Evolutionary conservation across 2,797 vertebrate genomes (phyloP).

Genomic region (Rhodeus uyekii): DNA sequence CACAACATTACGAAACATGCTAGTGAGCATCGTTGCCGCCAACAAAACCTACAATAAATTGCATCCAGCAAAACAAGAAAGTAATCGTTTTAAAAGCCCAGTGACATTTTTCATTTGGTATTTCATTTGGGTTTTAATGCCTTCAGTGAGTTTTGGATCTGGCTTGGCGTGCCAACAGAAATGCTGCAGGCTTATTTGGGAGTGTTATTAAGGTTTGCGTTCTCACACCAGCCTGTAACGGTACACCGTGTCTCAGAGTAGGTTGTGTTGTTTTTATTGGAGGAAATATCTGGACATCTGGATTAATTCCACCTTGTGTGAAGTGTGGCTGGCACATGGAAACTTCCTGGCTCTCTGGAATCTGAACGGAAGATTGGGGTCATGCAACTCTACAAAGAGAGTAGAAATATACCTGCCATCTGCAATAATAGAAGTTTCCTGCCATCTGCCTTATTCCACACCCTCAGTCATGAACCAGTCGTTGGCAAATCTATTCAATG

Average conservation of each 20-base stretch:
- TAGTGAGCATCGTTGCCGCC: neutral
- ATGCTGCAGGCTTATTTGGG: neutral
- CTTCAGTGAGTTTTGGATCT: neutral
- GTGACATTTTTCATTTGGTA: constrained; percentile 18
- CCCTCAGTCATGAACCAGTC: constrained; percentile 39
- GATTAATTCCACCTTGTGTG: constrained; percentile 23
- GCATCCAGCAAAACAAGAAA: neutral
- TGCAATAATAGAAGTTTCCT: constrained; percentile 41
- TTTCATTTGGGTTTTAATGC: constrained; percentile 23
- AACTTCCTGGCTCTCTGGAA: constrained; percentile 36
- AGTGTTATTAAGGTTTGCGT: neutral
- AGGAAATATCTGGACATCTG: constrained; percentile 5
- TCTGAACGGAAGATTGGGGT: constrained; percentile 32
- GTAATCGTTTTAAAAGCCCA: neutral
- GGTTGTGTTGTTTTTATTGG: constrained; percentile 3
- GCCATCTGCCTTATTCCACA: constrained; percentile 41
- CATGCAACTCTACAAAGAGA: constrained; percentile 41
- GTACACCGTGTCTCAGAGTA: neutral
- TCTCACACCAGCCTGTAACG: neutral
- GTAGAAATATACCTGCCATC: constrained; percentile 52
- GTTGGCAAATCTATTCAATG: constrained; percentile 6
- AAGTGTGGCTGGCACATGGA: constrained; percentile 38
- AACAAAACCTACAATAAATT: neutral
- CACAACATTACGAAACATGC: neutral
- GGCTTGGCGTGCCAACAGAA: neutral